Evolutionary conservation across 2,797 vertebrate genomes (phyloP).

Genomic region (Kryptopterus vitreolus): DNA sequence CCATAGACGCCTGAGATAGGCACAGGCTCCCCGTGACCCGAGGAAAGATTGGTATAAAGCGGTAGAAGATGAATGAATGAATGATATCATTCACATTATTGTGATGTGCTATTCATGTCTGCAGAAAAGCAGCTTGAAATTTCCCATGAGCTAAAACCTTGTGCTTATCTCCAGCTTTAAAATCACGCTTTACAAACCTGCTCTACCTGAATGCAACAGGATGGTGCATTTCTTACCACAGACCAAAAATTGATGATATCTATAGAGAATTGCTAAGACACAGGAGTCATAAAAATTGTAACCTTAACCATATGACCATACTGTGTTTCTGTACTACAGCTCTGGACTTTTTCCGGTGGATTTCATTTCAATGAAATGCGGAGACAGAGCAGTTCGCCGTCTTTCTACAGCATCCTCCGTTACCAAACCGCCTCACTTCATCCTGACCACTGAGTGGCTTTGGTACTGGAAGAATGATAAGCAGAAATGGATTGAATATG

Average conservation of each 20-base stretch:
- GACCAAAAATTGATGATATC: background rate
- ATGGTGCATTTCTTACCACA: background rate
- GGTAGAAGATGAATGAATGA: too few species aligned
- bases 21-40: too few species aligned
- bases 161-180: too few species aligned
- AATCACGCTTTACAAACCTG: background rate
- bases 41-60: too few species aligned
- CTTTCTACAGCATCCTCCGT: slow-evolving; percentile 87
- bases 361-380: slow-evolving; percentile 78
- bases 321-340: slow-evolving; percentile 23
- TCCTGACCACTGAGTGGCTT: slow-evolving; percentile 90
- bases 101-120: too few species aligned
- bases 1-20: too few species aligned
- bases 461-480: slow-evolving; percentile 89
- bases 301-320: background rate
- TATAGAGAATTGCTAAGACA: background rate
- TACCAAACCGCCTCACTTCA: slow-evolving; percentile 81
- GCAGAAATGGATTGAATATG: slow-evolving; percentile 82
- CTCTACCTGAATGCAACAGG: background rate
- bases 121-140: too few species aligned
- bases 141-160: too few species aligned
- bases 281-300: background rate
- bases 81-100: too few species aligned
- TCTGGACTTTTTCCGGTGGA: slow-evolving; percentile 59
- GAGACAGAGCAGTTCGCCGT: slow-evolving; percentile 72